Percentiles rank a stretch among this genome's conserved stretches.
These are phyloP conservation scores for Gulo gulo DNA, from an alignment of 2,113 vertebrate species.

Conservation along the genomic window DNA sequence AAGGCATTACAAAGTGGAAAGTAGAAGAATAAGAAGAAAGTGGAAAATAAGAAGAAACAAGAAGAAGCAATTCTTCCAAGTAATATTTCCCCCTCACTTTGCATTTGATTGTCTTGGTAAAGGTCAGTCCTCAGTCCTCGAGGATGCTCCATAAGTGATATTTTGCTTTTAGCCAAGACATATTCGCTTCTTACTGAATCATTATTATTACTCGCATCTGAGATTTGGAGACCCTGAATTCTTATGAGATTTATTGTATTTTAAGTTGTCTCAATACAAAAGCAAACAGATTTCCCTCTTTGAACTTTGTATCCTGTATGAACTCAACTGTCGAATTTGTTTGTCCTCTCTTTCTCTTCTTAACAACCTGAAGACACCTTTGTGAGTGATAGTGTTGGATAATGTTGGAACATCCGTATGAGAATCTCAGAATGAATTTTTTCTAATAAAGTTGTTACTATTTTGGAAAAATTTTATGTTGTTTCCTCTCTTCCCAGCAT, in stretches of 20 bases:
- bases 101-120: not conserved
- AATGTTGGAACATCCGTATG: not conserved
- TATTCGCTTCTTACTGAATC: not conserved
- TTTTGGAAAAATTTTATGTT: not conserved
- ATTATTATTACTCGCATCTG: not conserved
- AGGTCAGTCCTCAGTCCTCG: not conserved
- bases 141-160: not conserved
- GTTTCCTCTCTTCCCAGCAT: not conserved
- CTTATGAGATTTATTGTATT: not conserved
- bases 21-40: too few species aligned
- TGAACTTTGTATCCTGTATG: not conserved
- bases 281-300: slow-evolving; percentile 9
- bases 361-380: not conserved
- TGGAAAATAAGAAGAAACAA: not conserved
- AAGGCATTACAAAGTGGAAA: not conserved
- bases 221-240: not conserved
- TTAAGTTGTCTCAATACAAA: not conserved
- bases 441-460: slow-evolving; percentile 10
- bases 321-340: not conserved
- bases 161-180: not conserved
- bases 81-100: not conserved
- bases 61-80: not conserved
- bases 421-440: not conserved
- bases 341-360: not conserved
- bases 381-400: not conserved